Evolutionary conservation across 1,140 invertebrate species (phyloP), one percentile per base, ranked within the genome.

Genomic region (Zaprionus ghesquierei): DNA sequence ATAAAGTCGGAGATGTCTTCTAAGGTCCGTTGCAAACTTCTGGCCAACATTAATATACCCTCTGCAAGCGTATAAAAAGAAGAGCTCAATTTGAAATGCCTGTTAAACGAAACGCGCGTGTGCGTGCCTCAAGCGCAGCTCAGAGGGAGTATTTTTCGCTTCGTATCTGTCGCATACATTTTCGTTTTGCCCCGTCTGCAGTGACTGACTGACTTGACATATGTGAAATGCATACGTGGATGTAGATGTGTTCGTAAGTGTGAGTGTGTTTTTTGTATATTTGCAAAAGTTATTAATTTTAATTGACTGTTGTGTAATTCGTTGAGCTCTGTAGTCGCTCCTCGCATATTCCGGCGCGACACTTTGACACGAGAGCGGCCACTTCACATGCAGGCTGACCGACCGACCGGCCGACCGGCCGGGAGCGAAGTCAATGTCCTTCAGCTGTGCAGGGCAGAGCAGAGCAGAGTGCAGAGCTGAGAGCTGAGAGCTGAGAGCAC

Each of bases 301-400:
- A 86, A 86, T 86, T 86, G 82, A 86, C 82, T 86, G 82, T 86
- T 86, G 82, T 86, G 82, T 86, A 86, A 86, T 86, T 79, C 87
- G 75, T 75, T 86, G 70, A n/a, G 77, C 69, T 69, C 69, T 77
- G 46, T 31, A 35, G n/a, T 23, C 18, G 3, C 41, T 9, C 41
- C 8, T 22, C 8, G 41, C 77, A 56, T 69, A 81, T 81, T 77
- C 74, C 79, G 51, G 6, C 44, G 22, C 74, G 51, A 78, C 78
- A 79, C 80, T 82, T 81, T 33, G 69, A 63, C 74, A 73, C 71
- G 69, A 69, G 72, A 44, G 58, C 64, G 46, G 50, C 66, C 81
- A 86, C 81, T 86, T 87, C 81, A 81, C 75, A 78, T 75, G 75
- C 69, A 56, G 41, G 18, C 9, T 8, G 38, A 18, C 3, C 55